phyloP scores from a whole-genome alignment of 2,888 invertebrate genomes.

The Biston betularia region DNA sequence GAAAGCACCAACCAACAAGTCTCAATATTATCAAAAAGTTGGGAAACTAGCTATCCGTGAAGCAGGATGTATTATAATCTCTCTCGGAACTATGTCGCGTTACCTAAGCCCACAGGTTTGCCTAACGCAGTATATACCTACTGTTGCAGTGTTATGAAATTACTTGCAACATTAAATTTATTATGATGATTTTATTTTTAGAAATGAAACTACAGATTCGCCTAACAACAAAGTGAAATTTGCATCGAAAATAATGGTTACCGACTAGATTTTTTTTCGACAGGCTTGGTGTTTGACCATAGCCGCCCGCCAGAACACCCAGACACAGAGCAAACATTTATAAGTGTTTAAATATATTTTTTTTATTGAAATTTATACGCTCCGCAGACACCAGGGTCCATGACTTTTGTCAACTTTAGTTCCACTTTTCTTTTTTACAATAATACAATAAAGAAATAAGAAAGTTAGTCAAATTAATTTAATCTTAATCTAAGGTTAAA shows the following conservation, averaged over 20 bases:
- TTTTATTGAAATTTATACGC: too few species aligned
- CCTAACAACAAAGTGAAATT: neutral
- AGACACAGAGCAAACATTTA: too few species aligned
- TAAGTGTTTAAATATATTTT: too few species aligned
- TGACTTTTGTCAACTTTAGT: too few species aligned
- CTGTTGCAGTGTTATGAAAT: conserved; percentile 65
- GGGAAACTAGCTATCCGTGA: conserved; percentile 58
- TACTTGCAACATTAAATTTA: conserved; percentile 55
- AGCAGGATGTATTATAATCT: conserved; percentile 73
- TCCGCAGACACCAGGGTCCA: too few species aligned
- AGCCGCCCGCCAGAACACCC: too few species aligned
- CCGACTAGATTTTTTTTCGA: too few species aligned
- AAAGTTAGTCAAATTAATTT: too few species aligned
- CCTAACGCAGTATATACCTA: conserved; percentile 60
- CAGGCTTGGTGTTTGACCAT: too few species aligned
- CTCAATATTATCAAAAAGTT: conserved; percentile 37
- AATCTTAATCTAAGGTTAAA: too few species aligned
- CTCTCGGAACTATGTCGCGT: conserved; percentile 76
- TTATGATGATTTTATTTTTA: conserved; percentile 46
- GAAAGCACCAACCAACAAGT: conserved; percentile 7
- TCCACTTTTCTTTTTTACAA: too few species aligned
- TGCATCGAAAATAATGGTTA: neutral
- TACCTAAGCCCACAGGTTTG: conserved; percentile 75
- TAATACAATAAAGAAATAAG: too few species aligned
- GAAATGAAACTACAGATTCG: conserved; percentile 14